Percentiles rank a stretch among this genome's conserved stretches.
phyloP scores from a whole-genome alignment of 2,113 vertebrate species.

The Hydropotes inermis region DNA sequence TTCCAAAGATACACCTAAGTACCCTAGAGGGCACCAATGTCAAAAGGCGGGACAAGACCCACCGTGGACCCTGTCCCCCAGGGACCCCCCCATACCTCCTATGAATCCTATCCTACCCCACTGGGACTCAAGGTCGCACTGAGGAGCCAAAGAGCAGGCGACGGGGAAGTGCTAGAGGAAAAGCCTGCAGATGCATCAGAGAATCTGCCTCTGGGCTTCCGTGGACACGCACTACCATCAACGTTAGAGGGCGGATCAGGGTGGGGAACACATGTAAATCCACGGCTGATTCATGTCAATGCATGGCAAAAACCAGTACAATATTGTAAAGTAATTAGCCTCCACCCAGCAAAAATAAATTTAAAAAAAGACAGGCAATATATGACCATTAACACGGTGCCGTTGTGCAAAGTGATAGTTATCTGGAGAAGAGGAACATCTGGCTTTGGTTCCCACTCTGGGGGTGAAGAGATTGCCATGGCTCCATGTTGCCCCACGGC shows the following conservation, averaged over 20 bases:
- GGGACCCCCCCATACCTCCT: background rate
- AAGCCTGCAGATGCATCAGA: background rate
- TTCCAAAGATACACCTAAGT: background rate
- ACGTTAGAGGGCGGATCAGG: background rate
- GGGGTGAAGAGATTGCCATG: background rate
- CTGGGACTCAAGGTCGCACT: background rate
- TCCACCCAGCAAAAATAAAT: no score
- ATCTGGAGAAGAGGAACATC: background rate
- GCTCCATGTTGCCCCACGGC: background rate
- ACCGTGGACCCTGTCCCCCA: background rate
- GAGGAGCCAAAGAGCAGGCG: background rate
- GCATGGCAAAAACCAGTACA: no score
- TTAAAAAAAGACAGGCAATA: background rate
- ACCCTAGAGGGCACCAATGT: background rate
- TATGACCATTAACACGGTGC: background rate
- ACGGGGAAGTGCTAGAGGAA: background rate
- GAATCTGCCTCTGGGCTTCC: background rate
- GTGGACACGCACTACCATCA: background rate
- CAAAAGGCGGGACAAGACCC: background rate
- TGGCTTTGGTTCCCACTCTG: background rate
- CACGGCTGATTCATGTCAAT: no score
- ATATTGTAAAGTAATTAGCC: no score
- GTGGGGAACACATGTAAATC: no score
- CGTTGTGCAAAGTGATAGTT: no score
- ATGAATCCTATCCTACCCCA: background rate